Base-by-base conservation (phyloP, 2,113 vertebrate genomes). In the Clarias gariepinus region DNA sequence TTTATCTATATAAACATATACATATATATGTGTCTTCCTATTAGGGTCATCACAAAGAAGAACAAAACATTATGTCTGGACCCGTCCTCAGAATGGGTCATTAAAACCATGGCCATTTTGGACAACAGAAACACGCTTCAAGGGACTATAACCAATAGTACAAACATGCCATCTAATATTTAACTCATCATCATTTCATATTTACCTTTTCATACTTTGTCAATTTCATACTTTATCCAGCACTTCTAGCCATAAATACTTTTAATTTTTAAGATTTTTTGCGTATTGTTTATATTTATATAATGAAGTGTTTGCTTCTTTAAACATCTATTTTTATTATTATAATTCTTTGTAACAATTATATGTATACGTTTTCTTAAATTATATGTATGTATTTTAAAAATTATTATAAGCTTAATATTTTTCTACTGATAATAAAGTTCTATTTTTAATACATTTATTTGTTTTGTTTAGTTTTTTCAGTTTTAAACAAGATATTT, bases 11-110 rank as follows among this genome's bases (percentile, higher is more conserved):
- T n/a, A n/a, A n/a, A n/a, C n/a, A n/a, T n/a, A n/a, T n/a, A n/a
- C n/a, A n/a, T n/a, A n/a, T n/a, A n/a, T n/a, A n/a, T n/a, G n/a
- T 33, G 15, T 69, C n/a, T 3, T 74, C 74, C 74, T 89, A 36
- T 87, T 61, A 95, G 95, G 78, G 95, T 95, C 63, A 90, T 3
- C 4, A 93, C 91, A 5, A 0, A 81, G 25, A 88, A 0, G 19
- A 19, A 6, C 0, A 82, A 0, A 10, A 87, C 76, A 61, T 91
- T 95, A 82, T 95, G 94, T 19, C 74, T 89, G 0, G 10, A 90
- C 77, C 91, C 90, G 0, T 0, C 0, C 2, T 85, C 16, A 0
- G 0, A 1, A 7, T 95, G 93, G 94, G 89, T 92, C 12, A 18
- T 52, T 57, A 90, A 25, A 18, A 90, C 85, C 82, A 94, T 90